Evolutionary conservation across 92 coral and sea anemone genomes (phyloP), one percentile per base, ranked within the genome.

Genomic region (Phenganax subtilis): DNA sequence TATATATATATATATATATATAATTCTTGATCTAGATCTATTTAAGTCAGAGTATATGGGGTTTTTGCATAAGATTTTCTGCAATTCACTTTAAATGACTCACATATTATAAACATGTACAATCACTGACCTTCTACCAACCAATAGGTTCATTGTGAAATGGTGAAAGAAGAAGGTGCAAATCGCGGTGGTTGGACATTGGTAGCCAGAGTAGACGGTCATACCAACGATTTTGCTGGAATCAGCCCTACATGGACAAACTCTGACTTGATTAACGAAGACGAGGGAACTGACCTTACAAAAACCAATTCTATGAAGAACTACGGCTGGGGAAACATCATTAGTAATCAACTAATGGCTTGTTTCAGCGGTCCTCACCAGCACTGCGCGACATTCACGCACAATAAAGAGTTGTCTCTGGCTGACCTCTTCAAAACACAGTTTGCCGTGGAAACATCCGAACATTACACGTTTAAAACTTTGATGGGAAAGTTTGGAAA

Each of bases 331-430:
- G 92, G 91, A 27, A 71, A 90, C 16, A 86, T 94, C 28, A 52
- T 89, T 28, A 89, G 75, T 75, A 87, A 86, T 47, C 92, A 83
- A 15, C 73, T 94, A 17, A 91, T 82, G 85, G 93, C 91, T 27
- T 94, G 98, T 80, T 94, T 86, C 69, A 94, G 97, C 72, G 98
- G 98, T 10, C 98, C 97, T 12, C 87, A 87, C 55, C 87, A 92
- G 29, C 80, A 93, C 87, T 93, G 98, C 74, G 98, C 98, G n/a
- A 90, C 92, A 51, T 93, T 93, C 37, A 88, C 97, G 16, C 98
- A 93, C 79, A 88, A 89, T 64, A 85, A 85, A 55, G 90, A 87
- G 15, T 82, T 88, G 79, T 86, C 91, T 44, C 84, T 93, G 31
- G 89, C 98, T 58, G 84, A 90, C 51, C 70, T 93, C 63, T 93